phyloP scores from a whole-genome alignment of 2,888 invertebrate genomes.

The Rhamnusium bicolor region DNA sequence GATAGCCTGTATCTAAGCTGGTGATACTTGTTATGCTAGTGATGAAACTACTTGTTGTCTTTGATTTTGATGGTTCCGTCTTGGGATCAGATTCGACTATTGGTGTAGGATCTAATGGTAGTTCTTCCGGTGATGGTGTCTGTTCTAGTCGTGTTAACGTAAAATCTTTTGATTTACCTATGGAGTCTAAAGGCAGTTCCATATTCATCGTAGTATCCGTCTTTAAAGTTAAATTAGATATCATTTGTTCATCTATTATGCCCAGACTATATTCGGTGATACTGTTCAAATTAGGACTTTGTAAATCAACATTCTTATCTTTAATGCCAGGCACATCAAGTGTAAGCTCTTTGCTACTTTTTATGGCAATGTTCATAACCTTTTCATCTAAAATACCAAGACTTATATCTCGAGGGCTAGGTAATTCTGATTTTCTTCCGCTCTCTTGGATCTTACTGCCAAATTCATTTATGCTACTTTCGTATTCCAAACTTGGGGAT shows the following conservation, averaged over 20 bases:
- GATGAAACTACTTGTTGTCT: slow-evolving; percentile 84
- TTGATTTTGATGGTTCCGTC: slow-evolving; percentile 75
- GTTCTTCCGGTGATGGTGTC: slow-evolving; percentile 89
- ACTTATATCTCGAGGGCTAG: slow-evolving; percentile 41
- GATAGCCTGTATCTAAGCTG: slow-evolving; percentile 94
- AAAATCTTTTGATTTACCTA: slow-evolving; percentile 69
- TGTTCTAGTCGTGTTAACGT: slow-evolving; percentile 77
- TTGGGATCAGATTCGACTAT: slow-evolving; percentile 72
- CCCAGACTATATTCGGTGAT: slow-evolving; percentile 66
- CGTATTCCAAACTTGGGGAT: slow-evolving; percentile 51
- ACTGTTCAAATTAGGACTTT: slow-evolving; percentile 64
- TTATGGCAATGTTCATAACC: slow-evolving; percentile 26
- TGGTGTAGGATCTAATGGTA: slow-evolving; percentile 85
- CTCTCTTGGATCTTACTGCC: slow-evolving; percentile 1
- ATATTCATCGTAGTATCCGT: slow-evolving; percentile 76
- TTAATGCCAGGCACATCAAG: slow-evolving; percentile 34
- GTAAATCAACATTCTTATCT: slow-evolving; percentile 55
- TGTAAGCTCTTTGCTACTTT: slow-evolving; percentile 20
- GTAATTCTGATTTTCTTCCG: slow-evolving; percentile 35
- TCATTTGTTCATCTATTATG: slow-evolving; percentile 76
- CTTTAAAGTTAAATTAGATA: slow-evolving; percentile 71
- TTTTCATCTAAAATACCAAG: slow-evolving; percentile 37
- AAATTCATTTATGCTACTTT: slow-evolving; percentile 35
- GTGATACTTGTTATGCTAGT: slow-evolving; percentile 93
- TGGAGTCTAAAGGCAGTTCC: slow-evolving; percentile 72